Percentiles rank a stretch among this genome's conserved stretches.
Evolutionary conservation across 2,113 vertebrate genomes (phyloP).

Genomic region (Canis aureus): DNA sequence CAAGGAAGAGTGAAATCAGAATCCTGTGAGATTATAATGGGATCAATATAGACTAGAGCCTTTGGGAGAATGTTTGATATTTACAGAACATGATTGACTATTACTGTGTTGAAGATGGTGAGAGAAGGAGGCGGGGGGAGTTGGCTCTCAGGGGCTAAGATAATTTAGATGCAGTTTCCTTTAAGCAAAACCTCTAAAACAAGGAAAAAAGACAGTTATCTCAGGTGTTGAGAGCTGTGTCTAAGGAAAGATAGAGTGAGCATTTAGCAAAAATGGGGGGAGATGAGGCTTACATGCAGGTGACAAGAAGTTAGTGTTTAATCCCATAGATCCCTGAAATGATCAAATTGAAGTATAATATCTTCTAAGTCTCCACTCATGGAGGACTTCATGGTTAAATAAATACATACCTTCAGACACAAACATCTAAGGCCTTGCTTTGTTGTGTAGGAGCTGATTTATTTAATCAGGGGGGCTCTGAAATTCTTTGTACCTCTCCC

Average conservation of each 20-base stretch:
- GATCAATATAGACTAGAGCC: not conserved
- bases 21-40: not conserved
- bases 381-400: not conserved
- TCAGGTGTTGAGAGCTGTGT: not conserved
- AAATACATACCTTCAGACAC: not conserved
- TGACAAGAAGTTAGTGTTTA: not conserved
- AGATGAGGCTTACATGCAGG: not conserved
- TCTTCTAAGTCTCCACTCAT: not conserved
- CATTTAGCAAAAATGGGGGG: not conserved
- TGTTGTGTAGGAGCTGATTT: not conserved
- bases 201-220: not conserved
- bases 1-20: not conserved
- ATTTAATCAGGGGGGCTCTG: not conserved
- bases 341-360: not conserved
- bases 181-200: not conserved
- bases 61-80: not conserved
- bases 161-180: not conserved
- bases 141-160: not conserved
- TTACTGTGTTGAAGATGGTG: not conserved
- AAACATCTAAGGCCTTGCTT: not conserved
- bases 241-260: not conserved
- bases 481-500: not conserved
- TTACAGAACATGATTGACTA: not conserved
- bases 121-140: not conserved
- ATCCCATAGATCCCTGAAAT: not conserved